phyloP scores from a whole-genome alignment of 2,113 vertebrate genomes.

The Piaya cayana region DNA sequence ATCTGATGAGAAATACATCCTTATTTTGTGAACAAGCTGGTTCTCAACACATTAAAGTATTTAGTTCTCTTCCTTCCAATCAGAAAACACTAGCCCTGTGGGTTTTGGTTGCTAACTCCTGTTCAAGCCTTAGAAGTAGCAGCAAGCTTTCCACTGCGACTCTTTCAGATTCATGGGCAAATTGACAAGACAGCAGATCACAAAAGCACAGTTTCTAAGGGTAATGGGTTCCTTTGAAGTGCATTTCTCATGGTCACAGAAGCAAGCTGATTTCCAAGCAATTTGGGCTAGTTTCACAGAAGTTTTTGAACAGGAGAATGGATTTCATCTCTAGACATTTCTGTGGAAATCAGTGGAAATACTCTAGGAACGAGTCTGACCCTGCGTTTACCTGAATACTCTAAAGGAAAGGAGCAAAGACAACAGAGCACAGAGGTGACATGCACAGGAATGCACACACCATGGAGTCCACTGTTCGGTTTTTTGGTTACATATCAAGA shows the following conservation, averaged over 20 bases:
- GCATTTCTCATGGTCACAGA: slow-evolving; percentile 27
- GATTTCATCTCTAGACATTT: not conserved
- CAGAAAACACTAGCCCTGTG: not conserved
- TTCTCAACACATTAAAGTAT: not conserved
- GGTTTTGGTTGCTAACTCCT: not conserved
- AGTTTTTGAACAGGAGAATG: slow-evolving; percentile 19
- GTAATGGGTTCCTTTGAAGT: slow-evolving; percentile 52
- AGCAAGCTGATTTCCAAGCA: slow-evolving; percentile 39
- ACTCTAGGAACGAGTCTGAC: not conserved
- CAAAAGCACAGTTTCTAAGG: slow-evolving; percentile 21
- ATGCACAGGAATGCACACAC: not conserved
- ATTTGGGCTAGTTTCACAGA: slow-evolving; percentile 15
- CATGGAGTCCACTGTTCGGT: rapidly evolving
- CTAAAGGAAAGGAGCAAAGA: not conserved
- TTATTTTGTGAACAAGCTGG: not conserved
- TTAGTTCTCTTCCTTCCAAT: not conserved
- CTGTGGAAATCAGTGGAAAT: slow-evolving; percentile 22
- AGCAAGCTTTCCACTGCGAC: not conserved
- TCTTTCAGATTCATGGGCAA: slow-evolving; percentile 16
- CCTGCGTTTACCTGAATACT: not conserved
- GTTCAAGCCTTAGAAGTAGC: not conserved
- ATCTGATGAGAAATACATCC: not conserved
- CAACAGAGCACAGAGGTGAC: not conserved
- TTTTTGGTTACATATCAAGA: not conserved
- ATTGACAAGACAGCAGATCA: slow-evolving; percentile 41